Base-by-base conservation (phyloP, 2,797 vertebrate species). In the Bovichtus diacanthus region DNA sequence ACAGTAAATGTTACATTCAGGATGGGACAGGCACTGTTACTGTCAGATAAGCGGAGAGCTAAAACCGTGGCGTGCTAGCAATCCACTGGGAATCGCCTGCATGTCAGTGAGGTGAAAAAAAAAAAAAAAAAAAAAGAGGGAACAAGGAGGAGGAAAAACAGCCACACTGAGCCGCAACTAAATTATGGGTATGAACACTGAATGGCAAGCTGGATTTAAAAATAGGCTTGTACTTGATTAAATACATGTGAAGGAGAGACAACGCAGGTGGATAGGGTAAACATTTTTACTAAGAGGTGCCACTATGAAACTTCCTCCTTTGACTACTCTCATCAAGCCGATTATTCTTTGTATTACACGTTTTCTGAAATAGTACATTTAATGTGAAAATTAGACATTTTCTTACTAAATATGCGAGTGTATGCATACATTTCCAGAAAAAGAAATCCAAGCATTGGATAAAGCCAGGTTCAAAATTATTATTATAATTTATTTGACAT, bases 1-100 rank as follows among this genome's bases (percentile, higher is more conserved):
- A 92, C 85, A 88, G 88, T 91, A 90, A 90, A 92, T 91, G 92
- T 89, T 86, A 91, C 90, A 91, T 87, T 89, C 76, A 39, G 81
- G 88, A 83, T 36, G 86, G 85, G 83, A 88, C 82, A 73, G 77
- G 16, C 80, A 9, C 92, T 94, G 92, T 41, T 86, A 73, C 88
- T 91, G 88, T 91, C 91, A 89, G 91, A 92, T 93, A 93, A 93
- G 91, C 76, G 3, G 46, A 56, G 81, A 76, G 86, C 84, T 82
- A 86, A 85, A 84, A 83, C 58, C 25, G 34, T 88, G 84, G 84
- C 80, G 72, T 58, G 76, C 70, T 47, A 54, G 82, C 54, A 70
- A 73, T 92, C 92, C 84, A 27, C 70, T 55, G 83, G 86, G 93
- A 93, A 88, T 82, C 55, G 77, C 72, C 85, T 74, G 78, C 82